phyloP scores from a whole-genome alignment of 2,888 invertebrate genomes.

The Hylaea fasciaria region DNA sequence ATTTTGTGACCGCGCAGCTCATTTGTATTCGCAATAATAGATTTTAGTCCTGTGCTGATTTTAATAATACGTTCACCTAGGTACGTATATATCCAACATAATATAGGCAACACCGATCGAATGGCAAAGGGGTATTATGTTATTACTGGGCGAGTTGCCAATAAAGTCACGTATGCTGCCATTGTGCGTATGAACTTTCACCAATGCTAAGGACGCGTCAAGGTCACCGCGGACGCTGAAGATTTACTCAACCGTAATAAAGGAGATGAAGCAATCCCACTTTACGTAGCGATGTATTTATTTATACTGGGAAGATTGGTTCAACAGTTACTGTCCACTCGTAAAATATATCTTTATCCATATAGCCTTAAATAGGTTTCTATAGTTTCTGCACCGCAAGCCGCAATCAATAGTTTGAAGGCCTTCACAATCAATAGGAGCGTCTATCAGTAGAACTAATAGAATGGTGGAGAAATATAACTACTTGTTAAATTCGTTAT shows the following conservation, averaged over 20 bases:
- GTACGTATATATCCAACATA: neutral
- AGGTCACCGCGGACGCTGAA: slow-evolving; percentile 38
- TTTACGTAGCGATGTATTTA: slow-evolving; percentile 4
- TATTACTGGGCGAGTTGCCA: slow-evolving; percentile 57
- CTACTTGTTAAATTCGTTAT: no score
- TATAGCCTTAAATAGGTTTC: neutral
- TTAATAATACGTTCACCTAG: no score
- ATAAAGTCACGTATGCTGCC: slow-evolving; percentile 49
- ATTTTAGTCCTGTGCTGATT: no score
- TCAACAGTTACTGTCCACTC: neutral
- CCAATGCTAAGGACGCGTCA: slow-evolving; percentile 45
- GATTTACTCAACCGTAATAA: slow-evolving; percentile 9
- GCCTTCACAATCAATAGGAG: slow-evolving; percentile 17
- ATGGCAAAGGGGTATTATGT: slow-evolving; percentile 45
- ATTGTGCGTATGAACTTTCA: slow-evolving; percentile 48
- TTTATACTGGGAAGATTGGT: slow-evolving; percentile 2
- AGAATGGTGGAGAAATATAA: neutral
- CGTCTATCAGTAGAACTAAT: neutral
- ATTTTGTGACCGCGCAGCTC: slow-evolving; percentile 8
- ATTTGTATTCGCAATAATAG: no score
- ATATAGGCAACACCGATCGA: slow-evolving; percentile 9
- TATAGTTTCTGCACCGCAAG: neutral
- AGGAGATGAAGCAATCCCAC: slow-evolving; percentile 5
- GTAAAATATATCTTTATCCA: neutral
- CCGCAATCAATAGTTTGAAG: slow-evolving; percentile 14